A percentile compares a stretch with the other conserved stretches of the same genome.
Conservation (phyloP, 2,888 invertebrate species). For the Heliconius erato region DNA sequence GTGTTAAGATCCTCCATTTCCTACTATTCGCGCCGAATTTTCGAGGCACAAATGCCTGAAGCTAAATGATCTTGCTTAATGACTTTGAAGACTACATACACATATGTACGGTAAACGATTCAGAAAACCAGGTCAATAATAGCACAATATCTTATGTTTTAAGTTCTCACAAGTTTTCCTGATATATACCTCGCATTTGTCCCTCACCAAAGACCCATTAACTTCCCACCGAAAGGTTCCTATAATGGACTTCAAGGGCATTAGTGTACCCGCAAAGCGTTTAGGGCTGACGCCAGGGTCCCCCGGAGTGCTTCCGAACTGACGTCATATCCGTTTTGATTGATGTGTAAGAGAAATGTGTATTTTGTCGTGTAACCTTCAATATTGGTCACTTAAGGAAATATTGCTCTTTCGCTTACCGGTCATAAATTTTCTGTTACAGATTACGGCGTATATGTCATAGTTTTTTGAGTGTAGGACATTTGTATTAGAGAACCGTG, state of each 20-base stretch:
- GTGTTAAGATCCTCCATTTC: not conserved
- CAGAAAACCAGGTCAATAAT: constrained; percentile 32
- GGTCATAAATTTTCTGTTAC: not conserved
- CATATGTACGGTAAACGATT: not conserved
- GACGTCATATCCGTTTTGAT: constrained; percentile 66
- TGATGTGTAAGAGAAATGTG: constrained; percentile 51
- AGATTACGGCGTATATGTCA: not conserved
- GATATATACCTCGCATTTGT: constrained; percentile 53
- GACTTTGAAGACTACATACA: not conserved
- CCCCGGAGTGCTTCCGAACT: constrained; percentile 67
- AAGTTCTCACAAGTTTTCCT: constrained; percentile 39
- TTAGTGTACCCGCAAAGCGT: constrained; percentile 74
- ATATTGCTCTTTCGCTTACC: not conserved
- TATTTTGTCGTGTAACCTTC: constrained; percentile 35
- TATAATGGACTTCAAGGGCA: constrained; percentile 73
- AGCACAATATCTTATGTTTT: constrained; percentile 29
- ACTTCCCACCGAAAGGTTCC: constrained; percentile 69
- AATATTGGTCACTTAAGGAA: constrained; percentile 34
- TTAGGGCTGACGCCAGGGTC: constrained; percentile 69
- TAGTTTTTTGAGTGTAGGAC: not conserved
- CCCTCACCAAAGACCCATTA: constrained; percentile 67
- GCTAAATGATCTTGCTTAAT: not conserved
- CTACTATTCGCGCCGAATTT: too few relatives aligned
- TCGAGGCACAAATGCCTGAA: not conserved
- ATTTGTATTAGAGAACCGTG: not conserved